Conservation (phyloP, 2,797 vertebrate genomes). For the Tapera naevia region DNA sequence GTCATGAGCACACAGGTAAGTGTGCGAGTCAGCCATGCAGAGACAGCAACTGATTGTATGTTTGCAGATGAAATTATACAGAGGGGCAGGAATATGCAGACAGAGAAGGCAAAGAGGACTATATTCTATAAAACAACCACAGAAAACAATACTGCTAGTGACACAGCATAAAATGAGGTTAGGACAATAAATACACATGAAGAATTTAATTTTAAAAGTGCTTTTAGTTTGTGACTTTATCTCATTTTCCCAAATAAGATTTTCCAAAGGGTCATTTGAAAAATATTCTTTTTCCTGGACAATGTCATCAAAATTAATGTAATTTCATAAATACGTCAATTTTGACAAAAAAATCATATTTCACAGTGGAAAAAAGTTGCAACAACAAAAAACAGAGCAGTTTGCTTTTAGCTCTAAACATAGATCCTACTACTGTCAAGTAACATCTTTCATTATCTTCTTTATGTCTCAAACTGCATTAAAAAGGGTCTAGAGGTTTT, state of each 20-base stretch:
- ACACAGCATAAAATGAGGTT: not conserved
- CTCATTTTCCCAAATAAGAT: constrained; percentile 12
- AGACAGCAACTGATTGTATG: fast-evolving
- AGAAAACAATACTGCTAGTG: not conserved
- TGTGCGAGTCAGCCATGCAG: not conserved
- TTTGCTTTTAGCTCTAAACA: constrained; percentile 50
- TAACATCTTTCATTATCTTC: constrained; percentile 74
- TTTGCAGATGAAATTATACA: not conserved
- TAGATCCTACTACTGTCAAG: constrained; percentile 72
- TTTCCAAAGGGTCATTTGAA: constrained; percentile 5
- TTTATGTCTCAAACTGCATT: constrained; percentile 72
- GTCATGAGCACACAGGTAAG: not conserved
- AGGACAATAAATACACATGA: not conserved
- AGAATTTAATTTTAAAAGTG: constrained; percentile 18
- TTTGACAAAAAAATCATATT: constrained; percentile 15
- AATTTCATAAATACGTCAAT: constrained; percentile 4
- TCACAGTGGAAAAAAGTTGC: constrained; percentile 14
- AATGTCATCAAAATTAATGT: constrained; percentile 22
- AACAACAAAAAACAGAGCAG: not conserved
- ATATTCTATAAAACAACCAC: not conserved
- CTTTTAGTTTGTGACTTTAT: not conserved
- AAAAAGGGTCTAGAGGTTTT: constrained; percentile 67
- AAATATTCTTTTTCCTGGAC: not conserved
- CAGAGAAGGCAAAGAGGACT: not conserved
- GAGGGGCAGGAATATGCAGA: not conserved